Percentiles rank a stretch among this genome's conserved stretches.
phyloP scores from a whole-genome alignment of 1,140 invertebrate genomes.

The Drosophila navojoa region DNA sequence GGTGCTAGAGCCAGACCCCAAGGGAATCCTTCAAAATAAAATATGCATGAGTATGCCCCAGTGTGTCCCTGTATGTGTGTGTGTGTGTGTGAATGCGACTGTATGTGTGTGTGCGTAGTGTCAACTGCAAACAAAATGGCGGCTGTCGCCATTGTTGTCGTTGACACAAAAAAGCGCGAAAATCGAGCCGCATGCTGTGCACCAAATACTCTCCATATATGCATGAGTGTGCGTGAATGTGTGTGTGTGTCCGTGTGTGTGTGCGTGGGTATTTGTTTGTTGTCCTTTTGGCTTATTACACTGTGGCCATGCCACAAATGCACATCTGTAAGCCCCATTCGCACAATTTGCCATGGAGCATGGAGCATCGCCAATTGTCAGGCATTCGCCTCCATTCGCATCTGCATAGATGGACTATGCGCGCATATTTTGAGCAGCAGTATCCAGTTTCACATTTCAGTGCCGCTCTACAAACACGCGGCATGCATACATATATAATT shows the following conservation, averaged over 20 bases:
- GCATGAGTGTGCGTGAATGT: slow-evolving; percentile 8
- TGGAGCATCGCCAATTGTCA: slow-evolving; percentile 12
- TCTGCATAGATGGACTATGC: slow-evolving; percentile 23
- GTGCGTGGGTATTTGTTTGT: slow-evolving; percentile 7
- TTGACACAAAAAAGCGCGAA: slow-evolving; percentile 62
- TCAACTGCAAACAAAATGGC: slow-evolving; percentile 76
- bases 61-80: neutral
- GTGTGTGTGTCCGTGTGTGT: slow-evolving; percentile 15
- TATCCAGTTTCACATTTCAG: neutral
- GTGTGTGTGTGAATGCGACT: slow-evolving; percentile 2
- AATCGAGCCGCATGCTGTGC: slow-evolving; percentile 27
- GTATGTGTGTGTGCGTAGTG: slow-evolving; percentile 44
- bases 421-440: neutral
- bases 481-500: too few relatives aligned
- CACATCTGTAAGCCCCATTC: slow-evolving; percentile 39
- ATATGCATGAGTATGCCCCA: slow-evolving; percentile 24
- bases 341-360: slow-evolving; percentile 19
- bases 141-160: slow-evolving; percentile 54
- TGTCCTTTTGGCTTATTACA: slow-evolving; percentile 41
- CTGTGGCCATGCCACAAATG: slow-evolving; percentile 32
- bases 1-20: neutral
- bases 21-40: slow-evolving; percentile 17
- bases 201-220: neutral
- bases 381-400: neutral
- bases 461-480: neutral